Base-by-base conservation (phyloP, 2,888 invertebrate genomes). In the Lobophora halterata region DNA sequence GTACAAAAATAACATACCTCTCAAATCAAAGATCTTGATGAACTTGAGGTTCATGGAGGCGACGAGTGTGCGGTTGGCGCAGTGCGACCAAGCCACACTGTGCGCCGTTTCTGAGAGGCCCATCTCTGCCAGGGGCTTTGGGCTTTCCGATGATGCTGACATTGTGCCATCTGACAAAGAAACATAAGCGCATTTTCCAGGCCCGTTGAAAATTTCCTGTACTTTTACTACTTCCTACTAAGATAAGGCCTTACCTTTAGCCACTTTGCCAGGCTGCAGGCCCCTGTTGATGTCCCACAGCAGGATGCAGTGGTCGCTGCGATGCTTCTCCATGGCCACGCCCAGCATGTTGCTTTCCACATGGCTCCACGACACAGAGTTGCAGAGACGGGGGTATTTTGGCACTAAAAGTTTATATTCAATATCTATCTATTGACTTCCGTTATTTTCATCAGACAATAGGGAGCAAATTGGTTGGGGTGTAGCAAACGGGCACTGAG, bases 21-120 rank as follows among this genome's bases (percentile, higher is more conserved):
- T 89, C 2, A 97, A 89, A 79, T 98, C 98, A 66, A 95, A 94
- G 17, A 98, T 89, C 77, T 95, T 95, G 23, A 98, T 91, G 60
- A 93, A 91, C 63, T 97, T 97, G 58, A 93, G 90, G 77, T 96
- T 97, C 90, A 97, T 94, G 26, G 97, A 97, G n/a, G 95, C 93
- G 1, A 96, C 91, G 16, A 97, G 88, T 1, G 93, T 91, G 53
- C 93, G 91, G 32, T 92, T 90, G 41, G 93, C 91, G 51, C 91
- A 90, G 50, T 91, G 88, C 41, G 94, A 93, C 97, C 97, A 98
- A 20, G 94, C 91, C 13, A 97, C 87, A 3, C 95, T 95, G 76
- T 96, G 93, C 0, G 95, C 92, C 0, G 93, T 91, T 78, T 97
- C 97, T 0, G 95, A 94, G 9, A 93, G 87, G 0, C 95, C 96